Conservation (phyloP, 30 jellyfish, hydroid and myxozoan species). For the Hydra vulgaris region DNA sequence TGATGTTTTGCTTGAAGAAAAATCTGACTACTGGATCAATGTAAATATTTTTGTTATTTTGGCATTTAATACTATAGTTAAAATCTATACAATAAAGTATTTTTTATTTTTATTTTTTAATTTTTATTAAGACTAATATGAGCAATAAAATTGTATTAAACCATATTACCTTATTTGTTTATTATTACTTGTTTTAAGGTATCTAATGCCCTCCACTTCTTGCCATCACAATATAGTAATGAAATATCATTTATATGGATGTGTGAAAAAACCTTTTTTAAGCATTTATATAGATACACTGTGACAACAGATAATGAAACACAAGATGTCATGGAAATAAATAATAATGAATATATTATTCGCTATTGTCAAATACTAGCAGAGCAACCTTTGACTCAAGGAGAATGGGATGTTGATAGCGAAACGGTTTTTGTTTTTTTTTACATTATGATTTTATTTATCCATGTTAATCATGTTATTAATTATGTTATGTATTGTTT, state of each 20-base stretch:
- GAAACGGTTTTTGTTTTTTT: constrained; percentile 57
- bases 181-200: constrained; percentile 36
- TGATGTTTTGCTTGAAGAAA: constrained; percentile 58
- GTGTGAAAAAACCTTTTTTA: constrained; percentile 58
- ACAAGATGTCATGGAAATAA: background rate
- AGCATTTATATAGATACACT: constrained; percentile 47
- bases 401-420: constrained; percentile 68
- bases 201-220: constrained; percentile 58
- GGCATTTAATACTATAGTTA: too few species aligned
- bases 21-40: constrained; percentile 67
- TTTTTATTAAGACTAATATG: too few species aligned
- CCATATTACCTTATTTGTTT: too few species aligned
- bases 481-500: too few species aligned
- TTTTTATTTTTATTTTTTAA: too few species aligned
- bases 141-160: too few species aligned
- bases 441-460: too few species aligned
- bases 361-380: constrained; percentile 19
- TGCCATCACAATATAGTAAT: constrained; percentile 39
- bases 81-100: too few species aligned
- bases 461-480: too few species aligned
- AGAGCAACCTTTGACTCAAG: constrained; percentile 45
- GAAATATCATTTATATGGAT: constrained; percentile 53
- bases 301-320: constrained; percentile 35
- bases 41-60: constrained; percentile 18
- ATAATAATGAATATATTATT: constrained; percentile 16